Base-by-base conservation (phyloP, 2,888 invertebrate species). In the Steromphala cineraria region DNA sequence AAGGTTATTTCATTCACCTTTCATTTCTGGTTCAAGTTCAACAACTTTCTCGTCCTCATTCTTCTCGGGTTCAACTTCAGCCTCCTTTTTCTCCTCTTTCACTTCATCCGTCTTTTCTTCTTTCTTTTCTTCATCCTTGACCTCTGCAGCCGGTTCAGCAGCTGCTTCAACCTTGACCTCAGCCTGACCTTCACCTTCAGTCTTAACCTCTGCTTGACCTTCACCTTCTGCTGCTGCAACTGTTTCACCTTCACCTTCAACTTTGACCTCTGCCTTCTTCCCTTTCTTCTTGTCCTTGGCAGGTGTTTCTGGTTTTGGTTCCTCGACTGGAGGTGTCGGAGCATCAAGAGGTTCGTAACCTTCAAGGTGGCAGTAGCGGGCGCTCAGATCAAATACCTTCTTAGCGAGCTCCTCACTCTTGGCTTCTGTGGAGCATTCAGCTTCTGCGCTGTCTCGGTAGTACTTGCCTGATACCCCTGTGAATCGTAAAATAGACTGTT, bases 361-460 rank as follows among this genome's bases (percentile, higher is more conserved):
- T 24, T 90, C 89, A 80, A 91, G 78, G 55, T 87, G 87, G 71
- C 85, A 84, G 83, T 90, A 90, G 4, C 89, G 87, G 15, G 87
- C 91, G 79, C 89, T 89, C 78, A 91, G 56, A 53, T 90, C 88
- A 87, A 89, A 91, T 67, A 91, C 76, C 75, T 86, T 88, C 84
- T 90, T 88, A 85, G 90, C 89, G 21, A 90, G 83, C 56, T 89
- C 90, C 80, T 90, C 90, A 67, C 89, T 84, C 52, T 82, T 62
- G 0, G 91, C 84, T 78, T 91, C 91, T 71, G 88, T 90, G 5
- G 90, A 90, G 1, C 90, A 88, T 67, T 85, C 84, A 31, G 77
- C 78, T 80, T 89, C 90, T 19, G 82, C 83, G 24, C 84, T 82
- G 71, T 90, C 87, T 17, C 81, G 83, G 81, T 88, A 88, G 80